Conservation (phyloP, 2,888 invertebrate species). For the Ceriagrion tenellum region DNA sequence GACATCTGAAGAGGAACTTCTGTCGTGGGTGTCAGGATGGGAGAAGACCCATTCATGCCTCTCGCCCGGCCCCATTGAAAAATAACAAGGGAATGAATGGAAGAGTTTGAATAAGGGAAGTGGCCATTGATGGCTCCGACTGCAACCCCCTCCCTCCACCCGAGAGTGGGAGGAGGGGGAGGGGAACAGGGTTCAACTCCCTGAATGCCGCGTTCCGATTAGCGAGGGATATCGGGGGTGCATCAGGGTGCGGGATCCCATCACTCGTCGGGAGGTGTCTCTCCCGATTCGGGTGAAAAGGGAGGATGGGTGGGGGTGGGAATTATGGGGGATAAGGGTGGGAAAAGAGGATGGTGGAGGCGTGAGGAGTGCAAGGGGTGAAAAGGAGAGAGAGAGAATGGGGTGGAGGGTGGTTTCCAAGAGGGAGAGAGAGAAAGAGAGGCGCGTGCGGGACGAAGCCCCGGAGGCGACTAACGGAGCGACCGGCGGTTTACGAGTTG, state of each 20-base stretch:
- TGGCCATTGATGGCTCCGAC: slow-evolving; percentile 5
- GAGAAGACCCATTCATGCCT: background rate
- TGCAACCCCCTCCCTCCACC: background rate
- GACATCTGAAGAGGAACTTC: background rate
- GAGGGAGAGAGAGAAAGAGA: background rate
- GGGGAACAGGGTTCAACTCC: background rate
- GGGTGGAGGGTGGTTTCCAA: background rate
- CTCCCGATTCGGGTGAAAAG: background rate
- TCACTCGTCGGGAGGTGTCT: background rate
- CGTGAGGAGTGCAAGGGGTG: background rate
- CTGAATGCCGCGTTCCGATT: slow-evolving; percentile 38
- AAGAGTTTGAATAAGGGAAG: background rate
- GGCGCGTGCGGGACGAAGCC: slow-evolving; percentile 59
- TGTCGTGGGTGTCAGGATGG: background rate
- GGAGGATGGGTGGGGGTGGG: background rate
- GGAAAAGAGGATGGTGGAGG: background rate
- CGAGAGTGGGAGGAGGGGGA: background rate
- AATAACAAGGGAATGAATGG: slow-evolving; percentile 26
- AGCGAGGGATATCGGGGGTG: slow-evolving; percentile 6
- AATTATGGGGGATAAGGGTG: background rate
- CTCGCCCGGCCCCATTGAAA: background rate
- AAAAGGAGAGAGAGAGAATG: background rate
- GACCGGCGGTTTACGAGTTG: slow-evolving; percentile 61
- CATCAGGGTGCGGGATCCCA: background rate
- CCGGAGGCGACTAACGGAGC: slow-evolving; percentile 60